Conservation (phyloP, 2,888 invertebrate species). For the Thereva unica region DNA sequence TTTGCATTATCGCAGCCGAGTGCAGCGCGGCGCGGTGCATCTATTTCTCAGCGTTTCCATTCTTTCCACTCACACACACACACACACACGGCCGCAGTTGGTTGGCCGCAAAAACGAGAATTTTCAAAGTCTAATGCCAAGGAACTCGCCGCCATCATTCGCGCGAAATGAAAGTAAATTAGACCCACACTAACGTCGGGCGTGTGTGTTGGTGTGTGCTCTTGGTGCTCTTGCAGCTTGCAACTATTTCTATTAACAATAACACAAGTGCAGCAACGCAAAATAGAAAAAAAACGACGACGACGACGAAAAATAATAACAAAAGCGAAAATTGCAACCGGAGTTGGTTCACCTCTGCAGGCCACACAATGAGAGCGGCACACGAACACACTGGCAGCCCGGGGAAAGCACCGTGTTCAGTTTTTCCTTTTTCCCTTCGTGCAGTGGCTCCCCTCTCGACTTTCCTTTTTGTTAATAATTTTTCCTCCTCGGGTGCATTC, state of each 20-base stretch:
- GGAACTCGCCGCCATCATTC: slow-evolving; percentile 17
- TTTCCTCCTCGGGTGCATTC: slow-evolving; percentile 26
- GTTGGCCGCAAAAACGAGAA: slow-evolving; percentile 24
- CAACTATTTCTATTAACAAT: slow-evolving; percentile 28
- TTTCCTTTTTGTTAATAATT: slow-evolving; percentile 34
- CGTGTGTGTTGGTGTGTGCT: background rate
- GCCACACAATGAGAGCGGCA: slow-evolving; percentile 17
- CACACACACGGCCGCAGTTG: no score
- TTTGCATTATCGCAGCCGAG: slow-evolving; percentile 12
- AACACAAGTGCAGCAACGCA: slow-evolving; percentile 21
- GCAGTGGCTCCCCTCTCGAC: slow-evolving; percentile 25
- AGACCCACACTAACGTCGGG: slow-evolving; percentile 9
- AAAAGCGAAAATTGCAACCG: slow-evolving; percentile 17
- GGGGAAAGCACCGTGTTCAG: slow-evolving; percentile 34
- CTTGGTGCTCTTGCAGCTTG: background rate
- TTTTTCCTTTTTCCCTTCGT: slow-evolving; percentile 28
- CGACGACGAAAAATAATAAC: slow-evolving; percentile 1
- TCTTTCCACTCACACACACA: slow-evolving; percentile 21
- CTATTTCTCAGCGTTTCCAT: slow-evolving; percentile 21
- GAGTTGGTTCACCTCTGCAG: slow-evolving; percentile 9
- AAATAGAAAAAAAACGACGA: slow-evolving; percentile 10
- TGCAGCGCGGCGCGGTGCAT: slow-evolving; percentile 12
- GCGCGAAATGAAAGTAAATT: slow-evolving; percentile 33
- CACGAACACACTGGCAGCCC: slow-evolving; percentile 2
- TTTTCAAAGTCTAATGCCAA: slow-evolving; percentile 39